Conservation (phyloP, 2,888 invertebrate genomes). For the Synanthedon tipuliformis region DNA sequence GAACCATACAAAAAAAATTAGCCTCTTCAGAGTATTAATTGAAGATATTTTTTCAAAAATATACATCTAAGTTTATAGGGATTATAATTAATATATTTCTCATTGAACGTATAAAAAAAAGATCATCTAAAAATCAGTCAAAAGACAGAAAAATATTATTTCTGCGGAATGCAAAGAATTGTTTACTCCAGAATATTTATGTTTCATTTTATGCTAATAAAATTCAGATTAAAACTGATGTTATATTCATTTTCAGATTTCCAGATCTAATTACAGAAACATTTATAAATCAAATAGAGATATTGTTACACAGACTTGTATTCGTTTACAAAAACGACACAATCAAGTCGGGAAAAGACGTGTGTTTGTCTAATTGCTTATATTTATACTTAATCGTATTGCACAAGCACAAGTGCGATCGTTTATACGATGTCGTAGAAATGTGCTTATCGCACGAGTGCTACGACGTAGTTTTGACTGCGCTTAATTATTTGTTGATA, state of each 20-base stretch:
- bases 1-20: too few species aligned
- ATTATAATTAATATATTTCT: too few species aligned
- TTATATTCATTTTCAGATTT: conserved; percentile 24
- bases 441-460: conserved; percentile 18
- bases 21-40: too few species aligned
- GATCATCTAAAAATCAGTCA: too few species aligned
- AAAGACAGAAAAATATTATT: too few species aligned
- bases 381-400: conserved; percentile 19
- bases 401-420: conserved; percentile 9
- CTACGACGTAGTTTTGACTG: conserved; percentile 27
- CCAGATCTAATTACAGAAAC: conserved; percentile 17
- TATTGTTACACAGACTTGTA: conserved; percentile 18
- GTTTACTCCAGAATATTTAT: too few species aligned
- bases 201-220: too few species aligned
- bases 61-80: too few species aligned
- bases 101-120: too few species aligned
- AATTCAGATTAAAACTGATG: too few species aligned
- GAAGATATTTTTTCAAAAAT: too few species aligned
- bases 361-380: conserved; percentile 29
- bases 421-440: conserved; percentile 11
- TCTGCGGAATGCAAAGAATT: too few species aligned
- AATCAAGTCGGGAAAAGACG: conserved; percentile 26
- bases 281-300: conserved; percentile 13
- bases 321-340: conserved; percentile 11
- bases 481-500: conserved; percentile 26